Base-by-base conservation (phyloP, 2,888 invertebrate genomes). In the Hyppa rectilinea region DNA sequence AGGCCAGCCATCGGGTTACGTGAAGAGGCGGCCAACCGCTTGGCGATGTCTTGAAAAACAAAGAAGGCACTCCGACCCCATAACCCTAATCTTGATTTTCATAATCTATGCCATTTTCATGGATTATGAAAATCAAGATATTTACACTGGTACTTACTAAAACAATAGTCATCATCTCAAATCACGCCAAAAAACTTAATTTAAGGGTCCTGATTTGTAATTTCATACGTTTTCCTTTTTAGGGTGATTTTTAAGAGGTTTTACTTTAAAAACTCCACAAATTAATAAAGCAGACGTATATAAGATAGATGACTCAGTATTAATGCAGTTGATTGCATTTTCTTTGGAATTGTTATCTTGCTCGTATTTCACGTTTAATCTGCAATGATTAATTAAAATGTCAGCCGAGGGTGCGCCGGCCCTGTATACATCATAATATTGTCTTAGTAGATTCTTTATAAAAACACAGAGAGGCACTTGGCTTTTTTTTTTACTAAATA, bases 381-480 rank as follows among this genome's bases (percentile, higher is more conserved):
- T 94, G 88, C 79, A 87, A 90, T 95, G 95, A 96, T 95, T 95
- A 94, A 96, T 95, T 94, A 92, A 92, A 91, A 91, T 85, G 88
- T 89, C 87, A 85, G 85, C 89, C 81, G 81, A 90, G 94, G 93
- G 91, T 89, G 87, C 87, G 75, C 87, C 84, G 83, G 82, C 81
- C 80, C 85, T 80, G 80, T 87, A 88, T 94, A 90, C 89, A 91
- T 95, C 93, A 94, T 92, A 91, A 88, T 89, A 90, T 90, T 92
- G 91, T 93, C 92, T 92, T 88, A 82, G 81, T 85, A 74, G 64
- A 63, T 88, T 87, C 88, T 90, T 91, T 92, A 89, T 87, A 85
- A 75, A 55, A 53, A 55, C 1, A 50, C 92, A 91, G 93, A 78
- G 85, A 71, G 58, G 93, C n/a, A 93, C 71, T 90, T 17, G 5